Conservation (phyloP, 2,113 vertebrate genomes). For the Grammomys surdaster region DNA sequence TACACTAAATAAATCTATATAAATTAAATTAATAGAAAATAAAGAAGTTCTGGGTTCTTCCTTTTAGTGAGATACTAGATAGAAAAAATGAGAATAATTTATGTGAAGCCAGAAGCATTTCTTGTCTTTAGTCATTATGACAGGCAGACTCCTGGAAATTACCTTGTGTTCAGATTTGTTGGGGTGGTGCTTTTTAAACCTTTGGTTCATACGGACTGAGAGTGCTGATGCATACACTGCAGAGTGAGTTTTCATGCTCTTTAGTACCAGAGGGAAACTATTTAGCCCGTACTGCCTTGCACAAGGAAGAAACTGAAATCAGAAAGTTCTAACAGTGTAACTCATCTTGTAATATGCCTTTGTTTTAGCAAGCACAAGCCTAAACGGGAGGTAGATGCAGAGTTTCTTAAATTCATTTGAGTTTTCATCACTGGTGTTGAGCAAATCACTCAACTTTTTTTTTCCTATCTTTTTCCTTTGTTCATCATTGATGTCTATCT, state of each 20-base stretch:
- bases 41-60: background rate
- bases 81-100: constrained; percentile 30
- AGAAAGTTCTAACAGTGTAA: constrained; percentile 13
- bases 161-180: background rate
- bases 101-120: background rate
- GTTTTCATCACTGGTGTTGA: constrained; percentile 24
- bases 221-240: background rate
- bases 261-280: constrained; percentile 31
- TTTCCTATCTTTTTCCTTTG: background rate
- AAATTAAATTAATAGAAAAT: background rate
- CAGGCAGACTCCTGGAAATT: background rate
- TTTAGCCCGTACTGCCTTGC: background rate
- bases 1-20: too few species aligned
- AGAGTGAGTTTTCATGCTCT: constrained; percentile 48
- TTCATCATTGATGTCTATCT: background rate
- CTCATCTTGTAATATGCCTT: background rate
- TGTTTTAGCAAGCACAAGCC: background rate
- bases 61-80: background rate
- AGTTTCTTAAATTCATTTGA: constrained; percentile 56
- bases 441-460: constrained; percentile 36
- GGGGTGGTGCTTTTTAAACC: background rate
- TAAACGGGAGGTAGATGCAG: background rate
- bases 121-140: background rate
- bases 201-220: background rate
- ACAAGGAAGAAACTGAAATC: constrained; percentile 35